phyloP scores from a whole-genome alignment of 2,888 invertebrate species.

The Ornithoptera alexandrae region DNA sequence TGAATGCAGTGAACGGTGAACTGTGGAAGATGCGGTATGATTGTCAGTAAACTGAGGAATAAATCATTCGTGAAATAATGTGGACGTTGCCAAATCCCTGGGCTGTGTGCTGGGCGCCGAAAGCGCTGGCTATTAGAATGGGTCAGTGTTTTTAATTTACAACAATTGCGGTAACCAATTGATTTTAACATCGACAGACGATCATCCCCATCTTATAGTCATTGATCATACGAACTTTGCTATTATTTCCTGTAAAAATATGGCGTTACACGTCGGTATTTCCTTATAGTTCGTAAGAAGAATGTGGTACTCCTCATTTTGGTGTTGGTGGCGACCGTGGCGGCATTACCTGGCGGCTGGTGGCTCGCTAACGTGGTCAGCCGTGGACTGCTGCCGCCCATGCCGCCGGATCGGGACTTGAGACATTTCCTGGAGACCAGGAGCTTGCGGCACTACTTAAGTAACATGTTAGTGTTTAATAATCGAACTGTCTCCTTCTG shows the following conservation, averaged over 20 bases:
- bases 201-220: too few relatives aligned
- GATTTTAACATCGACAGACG: not conserved
- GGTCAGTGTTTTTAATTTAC: conserved; percentile 20
- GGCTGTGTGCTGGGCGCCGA: conserved; percentile 7
- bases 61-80: not conserved
- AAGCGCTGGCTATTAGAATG: conserved; percentile 11
- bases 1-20: not conserved
- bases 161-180: not conserved
- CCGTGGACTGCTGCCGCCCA: conserved; percentile 42
- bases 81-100: conserved; percentile 2
- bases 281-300: conserved; percentile 44
- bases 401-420: conserved; percentile 45
- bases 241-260: too few relatives aligned
- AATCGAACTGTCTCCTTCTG: not conserved
- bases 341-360: conserved; percentile 41
- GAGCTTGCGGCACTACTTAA: conserved; percentile 51
- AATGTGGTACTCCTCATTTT: conserved; percentile 37
- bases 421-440: conserved; percentile 50
- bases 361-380: conserved; percentile 39
- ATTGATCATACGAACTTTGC: too few relatives aligned
- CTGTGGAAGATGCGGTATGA: not conserved
- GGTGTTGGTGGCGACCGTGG: conserved; percentile 32
- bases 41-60: not conserved
- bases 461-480: conserved; percentile 52
- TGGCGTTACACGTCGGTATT: not conserved